phyloP scores from a whole-genome alignment of 2,888 invertebrate genomes.

The Eupithecia dodoneata region DNA sequence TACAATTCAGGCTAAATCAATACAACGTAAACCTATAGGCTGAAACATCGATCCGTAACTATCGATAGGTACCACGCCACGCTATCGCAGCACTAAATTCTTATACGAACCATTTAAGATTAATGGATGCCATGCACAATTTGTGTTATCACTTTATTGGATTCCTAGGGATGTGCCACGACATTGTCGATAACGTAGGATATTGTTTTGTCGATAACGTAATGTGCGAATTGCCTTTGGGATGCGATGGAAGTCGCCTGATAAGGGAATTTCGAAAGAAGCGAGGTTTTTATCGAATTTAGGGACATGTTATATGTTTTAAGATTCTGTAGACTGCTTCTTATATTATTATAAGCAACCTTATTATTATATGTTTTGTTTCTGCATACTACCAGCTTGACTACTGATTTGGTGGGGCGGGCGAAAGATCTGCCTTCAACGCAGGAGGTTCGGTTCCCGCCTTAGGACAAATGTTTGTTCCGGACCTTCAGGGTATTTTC shows the following conservation, averaged over 20 bases:
- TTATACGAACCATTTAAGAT: slow-evolving; percentile 61
- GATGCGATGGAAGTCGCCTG: slow-evolving; percentile 18
- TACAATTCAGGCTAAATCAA: slow-evolving; percentile 16
- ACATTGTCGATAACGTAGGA: slow-evolving; percentile 16
- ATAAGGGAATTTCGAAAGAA: slow-evolving; percentile 17
- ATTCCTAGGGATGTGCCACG: slow-evolving; percentile 47
- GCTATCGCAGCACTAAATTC: slow-evolving; percentile 56
- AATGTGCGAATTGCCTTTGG: slow-evolving; percentile 21
- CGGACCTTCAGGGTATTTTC: too few species aligned
- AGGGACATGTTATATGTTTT: background rate
- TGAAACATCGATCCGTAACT: slow-evolving; percentile 8
- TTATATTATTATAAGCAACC: background rate
- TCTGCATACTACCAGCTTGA: background rate
- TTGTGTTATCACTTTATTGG: slow-evolving; percentile 65
- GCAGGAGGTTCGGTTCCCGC: too few species aligned
- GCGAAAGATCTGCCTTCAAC: too few species aligned
- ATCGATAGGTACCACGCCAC: slow-evolving; percentile 21
- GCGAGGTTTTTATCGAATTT: background rate
- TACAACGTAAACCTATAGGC: slow-evolving; percentile 14
- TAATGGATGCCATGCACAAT: slow-evolving; percentile 61
- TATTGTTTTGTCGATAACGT: slow-evolving; percentile 33
- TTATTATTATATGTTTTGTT: background rate
- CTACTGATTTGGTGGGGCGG: too few species aligned
- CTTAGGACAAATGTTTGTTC: too few species aligned
- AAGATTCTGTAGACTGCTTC: background rate